Percentiles rank a stretch among this genome's conserved stretches.
Evolutionary conservation across 2,888 invertebrate species (phyloP).

Genomic region (Hyposoter didymator): DNA sequence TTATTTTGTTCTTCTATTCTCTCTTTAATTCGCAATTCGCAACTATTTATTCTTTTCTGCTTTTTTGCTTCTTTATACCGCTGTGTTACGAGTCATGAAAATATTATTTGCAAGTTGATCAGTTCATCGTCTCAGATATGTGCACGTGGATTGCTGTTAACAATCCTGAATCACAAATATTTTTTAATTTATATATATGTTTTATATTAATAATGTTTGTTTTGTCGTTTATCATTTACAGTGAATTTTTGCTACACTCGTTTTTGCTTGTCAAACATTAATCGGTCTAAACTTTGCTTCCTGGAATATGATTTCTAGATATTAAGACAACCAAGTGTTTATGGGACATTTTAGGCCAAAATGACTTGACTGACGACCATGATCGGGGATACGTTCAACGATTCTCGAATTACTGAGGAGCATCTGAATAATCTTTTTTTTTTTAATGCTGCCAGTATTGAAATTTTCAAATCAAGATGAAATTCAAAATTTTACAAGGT

Average conservation of each 20-base stretch:
- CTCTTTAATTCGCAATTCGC: conserved; percentile 9
- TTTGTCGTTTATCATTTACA: conserved; percentile 20
- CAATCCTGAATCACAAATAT: conserved; percentile 17
- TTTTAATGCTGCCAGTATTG: background rate
- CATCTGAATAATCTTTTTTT: background rate
- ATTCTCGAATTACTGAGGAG: background rate
- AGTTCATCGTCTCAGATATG: conserved; percentile 46
- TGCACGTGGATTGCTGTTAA: conserved; percentile 41
- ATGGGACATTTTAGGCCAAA: background rate
- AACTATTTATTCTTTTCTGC: conserved; percentile 10
- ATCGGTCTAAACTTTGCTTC: background rate
- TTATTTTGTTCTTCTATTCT: conserved; percentile 31
- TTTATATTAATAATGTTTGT: conserved; percentile 23
- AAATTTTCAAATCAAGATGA: background rate
- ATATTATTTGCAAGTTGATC: conserved; percentile 50
- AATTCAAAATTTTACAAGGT: background rate
- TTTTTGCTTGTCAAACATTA: conserved; percentile 12
- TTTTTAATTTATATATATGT: conserved; percentile 27
- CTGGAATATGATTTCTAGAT: background rate
- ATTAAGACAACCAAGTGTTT: background rate
- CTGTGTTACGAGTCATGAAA: conserved; percentile 33
- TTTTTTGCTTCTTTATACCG: background rate
- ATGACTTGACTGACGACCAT: background rate
- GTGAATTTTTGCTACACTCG: conserved; percentile 17
- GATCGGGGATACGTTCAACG: background rate